A percentile compares a stretch with the other conserved stretches of the same genome.
phyloP scores from a whole-genome alignment of 2,113 vertebrate genomes.

The Corythornis madagascariensis region DNA sequence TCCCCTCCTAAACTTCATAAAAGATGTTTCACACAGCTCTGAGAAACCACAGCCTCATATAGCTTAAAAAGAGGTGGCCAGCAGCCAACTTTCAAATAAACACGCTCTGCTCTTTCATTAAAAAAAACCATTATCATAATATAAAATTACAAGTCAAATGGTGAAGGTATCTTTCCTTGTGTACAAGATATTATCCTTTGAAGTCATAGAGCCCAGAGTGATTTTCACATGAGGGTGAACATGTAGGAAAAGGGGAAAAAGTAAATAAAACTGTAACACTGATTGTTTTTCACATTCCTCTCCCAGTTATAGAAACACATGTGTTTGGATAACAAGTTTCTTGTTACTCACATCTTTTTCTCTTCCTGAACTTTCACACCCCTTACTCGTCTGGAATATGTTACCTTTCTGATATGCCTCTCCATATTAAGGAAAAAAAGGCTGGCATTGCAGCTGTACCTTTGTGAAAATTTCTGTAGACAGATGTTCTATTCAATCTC shows the following conservation, averaged over 20 bases:
- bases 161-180: slow-evolving; percentile 37
- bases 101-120: slow-evolving; percentile 31
- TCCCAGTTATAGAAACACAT: slow-evolving; percentile 12
- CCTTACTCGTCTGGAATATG: background rate
- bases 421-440: background rate
- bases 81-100: slow-evolving; percentile 60
- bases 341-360: background rate
- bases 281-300: slow-evolving; percentile 41
- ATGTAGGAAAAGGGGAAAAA: slow-evolving; percentile 9
- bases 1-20: background rate
- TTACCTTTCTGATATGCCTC: background rate
- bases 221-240: slow-evolving; percentile 21
- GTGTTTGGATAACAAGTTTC: background rate
- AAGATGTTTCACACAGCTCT: background rate
- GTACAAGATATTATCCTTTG: slow-evolving; percentile 30
- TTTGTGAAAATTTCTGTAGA: background rate
- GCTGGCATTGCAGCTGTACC: background rate
- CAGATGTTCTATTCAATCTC: background rate
- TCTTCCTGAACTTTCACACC: background rate
- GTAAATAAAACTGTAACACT: slow-evolving; percentile 14
- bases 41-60: background rate
- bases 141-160: slow-evolving; percentile 58
- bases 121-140: slow-evolving; percentile 64
- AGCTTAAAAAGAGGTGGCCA: slow-evolving; percentile 28
- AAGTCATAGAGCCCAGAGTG: slow-evolving; percentile 6